These are phyloP conservation scores for Dendrolimus punctatus DNA, from an alignment of 1,140 invertebrate genomes.

Conservation along the genomic window DNA sequence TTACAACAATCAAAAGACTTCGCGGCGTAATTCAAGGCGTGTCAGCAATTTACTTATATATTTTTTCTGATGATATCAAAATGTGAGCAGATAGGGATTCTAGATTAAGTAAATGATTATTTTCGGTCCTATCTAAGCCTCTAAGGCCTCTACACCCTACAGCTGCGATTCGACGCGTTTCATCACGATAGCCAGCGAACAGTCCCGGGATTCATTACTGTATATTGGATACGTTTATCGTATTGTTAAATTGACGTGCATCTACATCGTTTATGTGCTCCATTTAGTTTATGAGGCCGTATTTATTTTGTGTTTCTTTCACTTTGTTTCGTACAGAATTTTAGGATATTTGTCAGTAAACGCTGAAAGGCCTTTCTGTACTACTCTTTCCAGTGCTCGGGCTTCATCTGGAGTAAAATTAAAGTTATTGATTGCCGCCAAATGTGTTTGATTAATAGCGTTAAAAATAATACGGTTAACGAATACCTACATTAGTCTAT, in stretches of 20 bases:
- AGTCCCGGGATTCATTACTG: slow-evolving; percentile 11
- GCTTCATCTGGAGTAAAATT: too few relatives aligned
- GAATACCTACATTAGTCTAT: too few relatives aligned
- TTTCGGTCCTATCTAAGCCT: too few relatives aligned
- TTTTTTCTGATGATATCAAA: too few relatives aligned
- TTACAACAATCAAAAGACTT: slow-evolving; percentile 2
- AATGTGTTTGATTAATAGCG: too few relatives aligned
- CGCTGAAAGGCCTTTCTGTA: neutral
- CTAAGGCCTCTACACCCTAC: too few relatives aligned
- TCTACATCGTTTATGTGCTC: slow-evolving; percentile 8
- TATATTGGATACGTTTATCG: slow-evolving; percentile 17
- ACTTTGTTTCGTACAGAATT: slow-evolving; percentile 9
- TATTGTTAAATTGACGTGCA: slow-evolving; percentile 11
- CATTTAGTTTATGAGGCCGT: neutral
- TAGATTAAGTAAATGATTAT: too few relatives aligned
- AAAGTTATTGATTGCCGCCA: too few relatives aligned
- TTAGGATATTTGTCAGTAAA: slow-evolving; percentile 10
- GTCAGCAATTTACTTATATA: slow-evolving; percentile 6
- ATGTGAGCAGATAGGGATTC: too few relatives aligned
- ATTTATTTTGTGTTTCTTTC: slow-evolving; percentile 9
- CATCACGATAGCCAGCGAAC: slow-evolving; percentile 11
- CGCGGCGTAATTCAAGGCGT: slow-evolving; percentile 9
- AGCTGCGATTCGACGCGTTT: slow-evolving; percentile 2
- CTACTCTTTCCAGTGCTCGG: neutral
- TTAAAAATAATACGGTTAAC: too few relatives aligned